Conservation (phyloP, 2,113 vertebrate genomes). For the Gymnobelideus leadbeateri region DNA sequence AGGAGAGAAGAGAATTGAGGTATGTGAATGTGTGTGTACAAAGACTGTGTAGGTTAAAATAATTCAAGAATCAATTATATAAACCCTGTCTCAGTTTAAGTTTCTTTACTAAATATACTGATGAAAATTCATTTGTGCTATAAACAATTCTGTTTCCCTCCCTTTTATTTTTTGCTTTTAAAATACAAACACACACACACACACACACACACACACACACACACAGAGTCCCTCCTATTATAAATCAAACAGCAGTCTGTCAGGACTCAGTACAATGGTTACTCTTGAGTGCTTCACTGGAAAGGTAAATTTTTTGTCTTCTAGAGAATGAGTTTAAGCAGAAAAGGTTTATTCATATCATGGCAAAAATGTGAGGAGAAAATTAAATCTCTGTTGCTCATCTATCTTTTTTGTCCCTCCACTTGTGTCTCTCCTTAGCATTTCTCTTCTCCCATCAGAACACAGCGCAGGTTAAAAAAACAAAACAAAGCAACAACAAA, state of each 20-base stretch:
- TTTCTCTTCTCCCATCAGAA: constrained; percentile 17
- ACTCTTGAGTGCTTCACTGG: background rate
- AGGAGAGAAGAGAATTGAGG: background rate
- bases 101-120: background rate
- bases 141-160: background rate
- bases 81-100: background rate
- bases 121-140: background rate
- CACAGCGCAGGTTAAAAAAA: background rate
- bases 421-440: background rate
- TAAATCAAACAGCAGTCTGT: constrained; percentile 43
- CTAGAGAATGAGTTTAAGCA: constrained; percentile 6
- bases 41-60: background rate
- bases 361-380: constrained; percentile 16
- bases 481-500: background rate
- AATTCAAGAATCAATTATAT: background rate
- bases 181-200: background rate
- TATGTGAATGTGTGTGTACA: background rate
- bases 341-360: background rate
- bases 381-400: constrained; percentile 14
- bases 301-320: constrained; percentile 11
- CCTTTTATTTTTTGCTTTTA: background rate
- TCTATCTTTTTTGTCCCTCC: constrained; percentile 8
- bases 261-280: background rate
- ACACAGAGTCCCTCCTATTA: background rate
- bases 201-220: background rate